A percentile compares a stretch with the other conserved stretches of the same genome.
phyloP scores from a whole-genome alignment of 2,888 invertebrate genomes.

The Apotomis turbidana region DNA sequence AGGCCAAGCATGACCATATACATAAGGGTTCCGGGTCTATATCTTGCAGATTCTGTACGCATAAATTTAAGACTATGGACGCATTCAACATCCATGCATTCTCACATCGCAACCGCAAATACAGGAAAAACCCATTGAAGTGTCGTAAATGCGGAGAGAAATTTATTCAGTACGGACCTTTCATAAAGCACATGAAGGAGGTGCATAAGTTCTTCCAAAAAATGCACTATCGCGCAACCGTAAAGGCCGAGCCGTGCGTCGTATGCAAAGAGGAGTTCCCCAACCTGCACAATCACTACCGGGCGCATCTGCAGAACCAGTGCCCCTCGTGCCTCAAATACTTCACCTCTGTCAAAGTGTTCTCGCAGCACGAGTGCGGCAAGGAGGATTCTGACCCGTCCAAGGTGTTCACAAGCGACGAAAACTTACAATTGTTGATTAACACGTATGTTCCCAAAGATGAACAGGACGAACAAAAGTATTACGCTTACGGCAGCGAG shows the following conservation, averaged over 20 bases:
- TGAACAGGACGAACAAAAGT: slow-evolving; percentile 73
- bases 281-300: slow-evolving; percentile 85
- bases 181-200: slow-evolving; percentile 72
- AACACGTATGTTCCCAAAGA: slow-evolving; percentile 72
- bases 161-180: slow-evolving; percentile 76
- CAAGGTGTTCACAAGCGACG: slow-evolving; percentile 72
- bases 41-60: slow-evolving; percentile 77
- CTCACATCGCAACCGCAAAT: slow-evolving; percentile 77
- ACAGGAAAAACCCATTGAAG: slow-evolving; percentile 73
- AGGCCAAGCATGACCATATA: slow-evolving; percentile 66
- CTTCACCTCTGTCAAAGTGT: slow-evolving; percentile 70
- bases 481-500: slow-evolving; percentile 68
- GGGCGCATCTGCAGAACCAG: slow-evolving; percentile 83
- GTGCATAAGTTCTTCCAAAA: slow-evolving; percentile 72
- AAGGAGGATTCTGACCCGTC: slow-evolving; percentile 67
- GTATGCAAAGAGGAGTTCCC: slow-evolving; percentile 84
- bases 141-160: slow-evolving; percentile 74
- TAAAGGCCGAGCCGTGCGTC: slow-evolving; percentile 82
- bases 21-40: slow-evolving; percentile 75
- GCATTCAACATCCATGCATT: slow-evolving; percentile 79
- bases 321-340: slow-evolving; percentile 78
- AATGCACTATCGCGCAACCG: slow-evolving; percentile 71
- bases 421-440: slow-evolving; percentile 63
- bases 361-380: slow-evolving; percentile 67
- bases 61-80: slow-evolving; percentile 78